phyloP scores from a whole-genome alignment of 2,797 vertebrate species.

The Cirrhinus molitorella region DNA sequence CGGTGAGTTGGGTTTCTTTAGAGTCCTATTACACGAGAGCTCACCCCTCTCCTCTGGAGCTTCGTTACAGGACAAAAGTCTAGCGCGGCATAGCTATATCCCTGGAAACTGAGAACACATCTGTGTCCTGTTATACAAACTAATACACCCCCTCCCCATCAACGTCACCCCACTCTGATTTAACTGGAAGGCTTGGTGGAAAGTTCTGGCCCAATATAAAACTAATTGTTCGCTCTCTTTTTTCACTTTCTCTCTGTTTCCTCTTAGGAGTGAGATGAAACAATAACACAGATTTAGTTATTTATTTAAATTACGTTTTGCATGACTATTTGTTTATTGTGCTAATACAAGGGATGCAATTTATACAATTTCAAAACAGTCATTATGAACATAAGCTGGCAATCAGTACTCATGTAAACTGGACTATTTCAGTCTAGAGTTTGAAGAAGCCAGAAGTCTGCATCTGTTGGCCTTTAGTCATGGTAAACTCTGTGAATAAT shows the following conservation, averaged over 20 bases:
- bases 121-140: conserved; percentile 78
- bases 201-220: conserved; percentile 65
- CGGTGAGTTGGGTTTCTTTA: conserved; percentile 39
- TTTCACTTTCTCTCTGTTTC: conserved; percentile 15
- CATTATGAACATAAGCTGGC: not conserved
- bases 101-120: conserved; percentile 75
- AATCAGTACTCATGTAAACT: not conserved
- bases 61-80: conserved; percentile 56
- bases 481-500: conserved; percentile 22
- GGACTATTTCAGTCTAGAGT: not conserved
- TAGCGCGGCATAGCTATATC: conserved; percentile 68
- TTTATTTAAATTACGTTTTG: conserved; percentile 1
- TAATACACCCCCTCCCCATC: conserved; percentile 67
- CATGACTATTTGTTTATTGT: not conserved
- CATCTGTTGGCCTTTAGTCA: not conserved
- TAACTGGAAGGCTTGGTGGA: conserved; percentile 61
- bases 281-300: conserved; percentile 48
- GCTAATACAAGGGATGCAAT: not conserved
- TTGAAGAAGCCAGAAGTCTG: not conserved
- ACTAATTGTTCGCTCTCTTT: conserved; percentile 63
- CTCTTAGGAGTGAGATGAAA: not conserved
- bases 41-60: conserved; percentile 33
- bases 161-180: conserved; percentile 62
- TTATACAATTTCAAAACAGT: not conserved
- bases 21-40: conserved; percentile 14